Percentiles rank a stretch among this genome's conserved stretches.
Conservation (phyloP, 1,140 invertebrate species). For the Campodea augens region DNA sequence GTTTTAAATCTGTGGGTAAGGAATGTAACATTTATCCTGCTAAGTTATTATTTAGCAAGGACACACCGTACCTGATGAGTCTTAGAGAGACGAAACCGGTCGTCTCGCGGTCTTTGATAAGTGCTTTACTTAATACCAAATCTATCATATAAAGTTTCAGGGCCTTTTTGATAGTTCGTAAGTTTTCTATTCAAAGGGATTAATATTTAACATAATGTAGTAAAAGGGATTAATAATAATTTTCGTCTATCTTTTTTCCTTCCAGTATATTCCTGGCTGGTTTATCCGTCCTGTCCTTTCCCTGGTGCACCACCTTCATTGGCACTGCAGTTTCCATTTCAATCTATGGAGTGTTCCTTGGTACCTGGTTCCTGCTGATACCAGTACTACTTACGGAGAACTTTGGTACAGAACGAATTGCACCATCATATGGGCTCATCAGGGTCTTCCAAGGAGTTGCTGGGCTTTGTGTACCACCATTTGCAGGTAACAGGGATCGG, state of each 20-base stretch:
- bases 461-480: slow-evolving; percentile 45
- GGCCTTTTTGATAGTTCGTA: no score
- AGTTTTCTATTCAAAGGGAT: no score
- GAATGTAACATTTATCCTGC: no score
- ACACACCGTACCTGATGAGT: no score
- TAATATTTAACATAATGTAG: no score
- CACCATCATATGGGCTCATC: slow-evolving; percentile 49
- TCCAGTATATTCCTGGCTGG: slow-evolving; percentile 44
- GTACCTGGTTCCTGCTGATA: slow-evolving; percentile 52
- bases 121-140: no score
- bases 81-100: no score
- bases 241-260: slow-evolving; percentile 11
- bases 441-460: slow-evolving; percentile 54
- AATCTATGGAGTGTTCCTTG: slow-evolving; percentile 45
- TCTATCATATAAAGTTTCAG: no score
- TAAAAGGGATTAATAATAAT: no score
- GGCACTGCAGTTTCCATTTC: slow-evolving; percentile 34
- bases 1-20: no score
- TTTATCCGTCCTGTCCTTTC: slow-evolving; percentile 39
- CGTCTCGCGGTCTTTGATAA: no score
- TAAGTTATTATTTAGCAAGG: no score
- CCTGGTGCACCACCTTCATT: slow-evolving; percentile 39
- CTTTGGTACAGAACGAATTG: slow-evolving; percentile 47
- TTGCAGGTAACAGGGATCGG: slow-evolving; percentile 42
- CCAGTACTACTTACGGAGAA: slow-evolving; percentile 49